These are phyloP conservation scores for Dorcus parallelipipedus DNA, from an alignment of 2,888 invertebrate genomes.

Conservation along the genomic window DNA sequence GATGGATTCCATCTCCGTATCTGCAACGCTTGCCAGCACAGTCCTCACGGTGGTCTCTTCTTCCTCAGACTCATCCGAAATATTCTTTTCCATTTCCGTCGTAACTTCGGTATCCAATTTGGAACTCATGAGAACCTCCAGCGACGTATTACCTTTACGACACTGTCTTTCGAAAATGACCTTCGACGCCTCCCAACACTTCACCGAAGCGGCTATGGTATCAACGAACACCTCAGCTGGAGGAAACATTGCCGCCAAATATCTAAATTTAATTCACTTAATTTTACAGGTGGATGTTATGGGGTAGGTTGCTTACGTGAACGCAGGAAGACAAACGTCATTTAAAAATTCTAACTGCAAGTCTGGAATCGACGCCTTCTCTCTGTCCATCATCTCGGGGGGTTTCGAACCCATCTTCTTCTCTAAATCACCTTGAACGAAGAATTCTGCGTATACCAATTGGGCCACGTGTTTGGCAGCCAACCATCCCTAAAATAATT, in stretches of 20 bases:
- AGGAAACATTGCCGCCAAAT: conserved; percentile 55
- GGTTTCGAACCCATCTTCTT: conserved; percentile 73
- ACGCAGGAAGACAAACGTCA: conserved; percentile 53
- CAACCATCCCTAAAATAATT: conserved; percentile 49
- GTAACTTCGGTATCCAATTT: conserved; percentile 32
- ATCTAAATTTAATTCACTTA: conserved; percentile 40
- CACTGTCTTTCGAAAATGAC: conserved; percentile 40
- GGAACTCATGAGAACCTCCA: conserved; percentile 36
- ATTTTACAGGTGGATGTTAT: conserved; percentile 16
- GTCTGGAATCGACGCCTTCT: conserved; percentile 77
- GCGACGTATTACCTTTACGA: conserved; percentile 31
- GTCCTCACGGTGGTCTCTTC: not conserved
- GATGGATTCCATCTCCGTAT: too few species aligned
- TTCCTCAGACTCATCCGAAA: conserved; percentile 4
- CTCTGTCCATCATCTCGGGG: conserved; percentile 75
- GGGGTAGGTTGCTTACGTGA: conserved; percentile 40
- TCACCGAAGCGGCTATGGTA: conserved; percentile 56
- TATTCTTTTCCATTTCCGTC: conserved; percentile 3
- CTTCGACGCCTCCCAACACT: conserved; percentile 58
- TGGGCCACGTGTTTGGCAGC: conserved; percentile 51
- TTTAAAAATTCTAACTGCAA: conserved; percentile 72
- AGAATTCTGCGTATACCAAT: conserved; percentile 71
- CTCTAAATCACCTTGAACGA: conserved; percentile 82
- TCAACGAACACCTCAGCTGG: conserved; percentile 48
- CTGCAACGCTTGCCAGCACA: too few species aligned